A percentile compares a stretch with the other conserved stretches of the same genome.
These are phyloP conservation scores for Mallateleia sp. DNA, from an alignment of 2,888 invertebrate species.

Conservation along the genomic window DNA sequence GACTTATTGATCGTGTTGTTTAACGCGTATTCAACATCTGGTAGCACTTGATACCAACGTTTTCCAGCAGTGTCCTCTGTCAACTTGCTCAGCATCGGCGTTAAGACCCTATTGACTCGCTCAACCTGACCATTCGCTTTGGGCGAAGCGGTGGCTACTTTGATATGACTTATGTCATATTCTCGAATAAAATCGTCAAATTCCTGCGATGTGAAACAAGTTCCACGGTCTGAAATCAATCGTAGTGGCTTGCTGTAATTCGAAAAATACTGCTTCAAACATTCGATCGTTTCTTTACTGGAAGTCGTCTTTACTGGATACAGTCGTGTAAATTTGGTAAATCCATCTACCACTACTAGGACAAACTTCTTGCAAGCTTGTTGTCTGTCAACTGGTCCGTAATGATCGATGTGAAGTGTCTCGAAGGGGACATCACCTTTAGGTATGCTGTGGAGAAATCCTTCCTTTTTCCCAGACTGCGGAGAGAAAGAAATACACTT, in stretches of 20 bases:
- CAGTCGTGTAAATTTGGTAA: constrained; percentile 24
- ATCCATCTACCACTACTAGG: constrained; percentile 30
- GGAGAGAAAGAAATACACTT: constrained; percentile 77
- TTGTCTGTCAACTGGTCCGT: constrained; percentile 10
- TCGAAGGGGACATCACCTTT: constrained; percentile 38
- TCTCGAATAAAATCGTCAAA: constrained; percentile 68
- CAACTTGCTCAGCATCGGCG: constrained; percentile 57
- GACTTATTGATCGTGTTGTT: constrained; percentile 75
- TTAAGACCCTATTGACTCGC: constrained; percentile 60
- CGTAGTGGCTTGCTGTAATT: constrained; percentile 36
- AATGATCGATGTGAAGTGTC: constrained; percentile 40
- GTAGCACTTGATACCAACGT: constrained; percentile 59
- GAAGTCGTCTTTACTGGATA: constrained; percentile 55
- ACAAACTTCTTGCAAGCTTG: neutral
- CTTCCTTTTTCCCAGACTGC: constrained; percentile 51
- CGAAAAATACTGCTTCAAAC: constrained; percentile 37
- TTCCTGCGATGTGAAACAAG: constrained; percentile 68
- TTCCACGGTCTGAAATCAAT: constrained; percentile 70
- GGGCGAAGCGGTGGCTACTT: constrained; percentile 71
- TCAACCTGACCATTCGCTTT: constrained; percentile 79
- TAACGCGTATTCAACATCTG: constrained; percentile 64
- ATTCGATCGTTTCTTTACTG: constrained; percentile 32
- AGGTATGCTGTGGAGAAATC: constrained; percentile 50
- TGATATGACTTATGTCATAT: constrained; percentile 49
- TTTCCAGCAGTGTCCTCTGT: too few relatives aligned